Conservation (phyloP, 2,888 invertebrate species). For the Melanostoma scalare region DNA sequence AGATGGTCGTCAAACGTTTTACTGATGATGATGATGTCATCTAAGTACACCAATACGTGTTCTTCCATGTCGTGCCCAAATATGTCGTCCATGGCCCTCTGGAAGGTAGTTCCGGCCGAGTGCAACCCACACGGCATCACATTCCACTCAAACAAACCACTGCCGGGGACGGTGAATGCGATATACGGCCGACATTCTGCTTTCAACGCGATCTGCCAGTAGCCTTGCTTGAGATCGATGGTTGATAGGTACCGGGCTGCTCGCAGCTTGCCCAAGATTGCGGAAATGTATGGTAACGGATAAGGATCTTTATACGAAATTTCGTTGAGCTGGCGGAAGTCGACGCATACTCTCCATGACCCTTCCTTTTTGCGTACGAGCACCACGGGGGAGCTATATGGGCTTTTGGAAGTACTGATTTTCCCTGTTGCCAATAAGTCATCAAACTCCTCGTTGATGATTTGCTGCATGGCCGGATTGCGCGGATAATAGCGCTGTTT, state of each 20-base stretch:
- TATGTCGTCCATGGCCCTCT: not conserved
- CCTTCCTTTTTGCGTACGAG: not conserved
- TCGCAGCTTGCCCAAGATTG: not conserved
- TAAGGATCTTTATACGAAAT: constrained; percentile 3
- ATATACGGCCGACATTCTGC: not conserved
- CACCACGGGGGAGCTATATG: not conserved
- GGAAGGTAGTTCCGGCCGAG: constrained; percentile 15
- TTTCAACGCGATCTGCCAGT: constrained; percentile 20
- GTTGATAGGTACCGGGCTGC: not conserved
- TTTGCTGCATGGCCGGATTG: not conserved
- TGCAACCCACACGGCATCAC: constrained; percentile 10
- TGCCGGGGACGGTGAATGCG: constrained; percentile 11
- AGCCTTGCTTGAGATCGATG: constrained; percentile 16
- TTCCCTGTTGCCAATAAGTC: not conserved
- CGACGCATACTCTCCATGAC: constrained; percentile 41
- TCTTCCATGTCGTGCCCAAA: not conserved
- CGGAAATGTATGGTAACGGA: constrained; percentile 2
- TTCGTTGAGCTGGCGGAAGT: constrained; percentile 13
- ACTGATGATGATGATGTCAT: constrained; percentile 13
- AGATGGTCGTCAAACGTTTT: constrained; percentile 8
- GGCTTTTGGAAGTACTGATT: not conserved
- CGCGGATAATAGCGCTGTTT: not conserved
- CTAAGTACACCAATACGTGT: constrained; percentile 3
- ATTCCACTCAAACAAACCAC: not conserved
- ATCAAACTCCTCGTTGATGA: not conserved